Percentiles rank a stretch among this genome's conserved stretches.
Evolutionary conservation across 2,888 invertebrate genomes (phyloP).

Genomic region (Cephus sareptanus): DNA sequence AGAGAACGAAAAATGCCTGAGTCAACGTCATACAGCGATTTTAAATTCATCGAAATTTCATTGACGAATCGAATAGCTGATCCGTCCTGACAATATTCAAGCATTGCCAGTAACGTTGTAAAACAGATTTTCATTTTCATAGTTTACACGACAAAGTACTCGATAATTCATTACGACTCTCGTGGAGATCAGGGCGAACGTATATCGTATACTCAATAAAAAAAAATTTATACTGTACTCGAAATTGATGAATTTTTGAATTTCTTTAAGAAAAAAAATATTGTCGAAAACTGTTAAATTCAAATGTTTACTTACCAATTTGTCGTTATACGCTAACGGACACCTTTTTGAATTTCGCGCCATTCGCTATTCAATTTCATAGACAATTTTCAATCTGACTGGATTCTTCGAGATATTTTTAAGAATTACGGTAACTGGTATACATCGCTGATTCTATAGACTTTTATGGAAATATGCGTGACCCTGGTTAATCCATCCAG

Average conservation of each 20-base stretch:
- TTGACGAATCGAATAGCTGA: neutral
- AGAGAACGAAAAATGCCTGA: neutral
- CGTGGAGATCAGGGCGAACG: neutral
- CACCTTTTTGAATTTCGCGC: neutral
- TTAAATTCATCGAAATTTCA: neutral
- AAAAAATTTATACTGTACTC: neutral
- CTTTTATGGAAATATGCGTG: no score
- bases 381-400: no score
- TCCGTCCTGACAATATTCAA: neutral
- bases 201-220: neutral
- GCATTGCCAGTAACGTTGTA: neutral
- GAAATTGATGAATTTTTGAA: no score
- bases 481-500: no score
- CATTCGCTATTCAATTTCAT: neutral
- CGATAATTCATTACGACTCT: neutral
- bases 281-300: neutral
- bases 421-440: no score
- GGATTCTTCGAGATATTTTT: no score
- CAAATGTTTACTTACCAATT: no score
- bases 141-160: neutral
- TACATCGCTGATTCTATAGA: no score
- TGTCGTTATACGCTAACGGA: neutral
- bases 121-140: neutral
- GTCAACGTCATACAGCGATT: neutral
- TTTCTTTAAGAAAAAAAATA: neutral